A percentile compares a stretch with the other conserved stretches of the same genome.
These are phyloP conservation scores for Calyptomena viridis DNA, from an alignment of 2,113 vertebrate species.

Conservation along the genomic window DNA sequence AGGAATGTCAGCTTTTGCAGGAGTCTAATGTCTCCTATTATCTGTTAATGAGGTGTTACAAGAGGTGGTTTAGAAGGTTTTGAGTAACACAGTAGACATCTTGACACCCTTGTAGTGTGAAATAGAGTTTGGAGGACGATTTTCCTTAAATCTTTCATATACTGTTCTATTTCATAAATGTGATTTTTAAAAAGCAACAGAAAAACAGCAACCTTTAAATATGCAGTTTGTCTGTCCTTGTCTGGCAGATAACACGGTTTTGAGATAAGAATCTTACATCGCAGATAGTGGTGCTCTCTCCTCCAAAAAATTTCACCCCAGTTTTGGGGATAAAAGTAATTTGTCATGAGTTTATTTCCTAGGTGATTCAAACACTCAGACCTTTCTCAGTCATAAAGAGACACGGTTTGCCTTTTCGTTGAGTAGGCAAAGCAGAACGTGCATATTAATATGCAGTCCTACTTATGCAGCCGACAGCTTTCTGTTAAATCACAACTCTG, in stretches of 20 bases:
- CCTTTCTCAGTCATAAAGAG: not conserved
- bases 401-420: not conserved
- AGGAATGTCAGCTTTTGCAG: not conserved
- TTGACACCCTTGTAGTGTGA: not conserved
- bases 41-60: not conserved
- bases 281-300: not conserved
- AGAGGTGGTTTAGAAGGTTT: not conserved
- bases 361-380: not conserved
- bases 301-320: not conserved
- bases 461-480: not conserved
- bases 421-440: conserved; percentile 4
- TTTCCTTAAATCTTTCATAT: not conserved
- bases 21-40: fast-evolving
- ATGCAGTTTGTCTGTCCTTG: not conserved
- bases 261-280: not conserved
- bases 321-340: not conserved
- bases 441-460: not conserved
- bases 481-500: conserved; percentile 19
- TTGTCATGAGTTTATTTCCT: not conserved
- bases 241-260: not conserved
- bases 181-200: not conserved
- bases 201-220: not conserved
- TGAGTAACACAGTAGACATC: not conserved
- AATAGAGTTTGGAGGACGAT: not conserved
- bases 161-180: not conserved